These are phyloP conservation scores for Tipula vernalis DNA, from an alignment of 2,888 invertebrate species.

Conservation along the genomic window DNA sequence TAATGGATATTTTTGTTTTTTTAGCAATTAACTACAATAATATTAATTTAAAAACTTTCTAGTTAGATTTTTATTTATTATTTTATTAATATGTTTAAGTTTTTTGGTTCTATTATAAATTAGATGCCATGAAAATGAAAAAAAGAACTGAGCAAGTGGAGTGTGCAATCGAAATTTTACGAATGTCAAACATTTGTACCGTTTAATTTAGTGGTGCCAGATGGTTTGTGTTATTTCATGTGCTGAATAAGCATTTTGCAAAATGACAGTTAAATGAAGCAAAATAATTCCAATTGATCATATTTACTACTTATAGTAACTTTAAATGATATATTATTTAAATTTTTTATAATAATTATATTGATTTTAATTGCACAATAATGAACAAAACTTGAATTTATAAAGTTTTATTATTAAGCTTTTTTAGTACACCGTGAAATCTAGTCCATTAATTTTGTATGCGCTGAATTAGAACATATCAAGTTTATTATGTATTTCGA, in stretches of 20 bases:
- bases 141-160: conserved; percentile 8
- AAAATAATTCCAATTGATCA: background rate
- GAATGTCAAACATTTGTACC: conserved; percentile 7
- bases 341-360: background rate
- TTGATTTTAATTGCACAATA: background rate
- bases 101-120: background rate
- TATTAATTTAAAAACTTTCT: background rate
- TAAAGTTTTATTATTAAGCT: background rate
- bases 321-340: background rate
- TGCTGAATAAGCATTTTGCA: background rate
- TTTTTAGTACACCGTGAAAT: background rate
- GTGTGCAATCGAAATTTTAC: background rate
- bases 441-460: background rate
- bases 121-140: conserved; percentile 5
- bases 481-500: too few species aligned
- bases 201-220: background rate
- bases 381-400: background rate
- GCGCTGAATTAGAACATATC: background rate
- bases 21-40: background rate
- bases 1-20: background rate
- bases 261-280: background rate
- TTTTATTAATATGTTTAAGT: background rate
- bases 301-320: background rate
- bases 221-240: background rate
- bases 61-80: background rate